Evolutionary conservation across 2,797 vertebrate species (phyloP).

Genomic region (Valencia hispanica): DNA sequence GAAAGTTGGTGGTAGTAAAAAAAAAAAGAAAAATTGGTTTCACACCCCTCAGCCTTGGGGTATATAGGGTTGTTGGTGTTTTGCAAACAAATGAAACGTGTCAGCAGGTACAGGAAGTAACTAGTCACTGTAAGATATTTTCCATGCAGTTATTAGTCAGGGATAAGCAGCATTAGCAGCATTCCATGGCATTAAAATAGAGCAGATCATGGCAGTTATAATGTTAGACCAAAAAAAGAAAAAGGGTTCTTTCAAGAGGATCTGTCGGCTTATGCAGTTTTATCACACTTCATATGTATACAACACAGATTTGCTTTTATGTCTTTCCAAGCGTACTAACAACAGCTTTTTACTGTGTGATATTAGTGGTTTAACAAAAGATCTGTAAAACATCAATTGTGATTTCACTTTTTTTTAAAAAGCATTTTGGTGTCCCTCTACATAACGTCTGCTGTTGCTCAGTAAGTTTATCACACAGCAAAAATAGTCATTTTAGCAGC

Average conservation of each 20-base stretch:
- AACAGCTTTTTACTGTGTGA: constrained; percentile 53
- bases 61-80: constrained; percentile 43
- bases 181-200: constrained; percentile 94
- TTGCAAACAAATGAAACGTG: constrained; percentile 65
- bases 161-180: constrained; percentile 85
- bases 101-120: constrained; percentile 54
- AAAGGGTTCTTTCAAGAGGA: constrained; percentile 81
- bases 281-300: constrained; percentile 40
- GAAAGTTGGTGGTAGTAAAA: constrained; percentile 27
- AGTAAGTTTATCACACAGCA: constrained; percentile 56
- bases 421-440: not conserved
- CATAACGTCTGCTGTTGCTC: constrained; percentile 16
- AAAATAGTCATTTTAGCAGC: constrained; percentile 50
- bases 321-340: constrained; percentile 45
- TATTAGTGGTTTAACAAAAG: constrained; percentile 12
- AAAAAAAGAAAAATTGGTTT: constrained; percentile 29
- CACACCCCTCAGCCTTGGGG: constrained; percentile 30
- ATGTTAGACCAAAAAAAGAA: constrained; percentile 64
- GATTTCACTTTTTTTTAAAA: constrained; percentile 3
- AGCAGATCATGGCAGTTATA: constrained; percentile 87
- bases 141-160: constrained; percentile 72
- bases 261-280: constrained; percentile 73
- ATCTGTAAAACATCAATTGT: not conserved
- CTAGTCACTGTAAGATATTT: constrained; percentile 57
- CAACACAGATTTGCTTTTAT: constrained; percentile 47